Percentiles rank a stretch among this genome's conserved stretches.
Evolutionary conservation across 2,888 invertebrate species (phyloP).

Genomic region (Digitonthophagus gazella): DNA sequence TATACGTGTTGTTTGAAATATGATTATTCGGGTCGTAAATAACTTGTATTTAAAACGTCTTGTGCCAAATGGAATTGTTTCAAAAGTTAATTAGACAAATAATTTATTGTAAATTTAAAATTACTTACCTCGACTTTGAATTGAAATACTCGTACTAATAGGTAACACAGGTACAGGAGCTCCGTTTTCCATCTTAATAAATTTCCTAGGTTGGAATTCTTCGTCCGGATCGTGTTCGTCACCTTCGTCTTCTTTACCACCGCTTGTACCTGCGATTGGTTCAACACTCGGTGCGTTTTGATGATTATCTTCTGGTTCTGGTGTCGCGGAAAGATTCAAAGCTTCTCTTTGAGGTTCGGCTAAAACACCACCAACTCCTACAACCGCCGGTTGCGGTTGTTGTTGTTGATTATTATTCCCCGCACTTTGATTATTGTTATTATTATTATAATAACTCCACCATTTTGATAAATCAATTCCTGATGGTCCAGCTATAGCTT

Average conservation of each 20-base stretch:
- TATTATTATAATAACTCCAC: constrained; percentile 80
- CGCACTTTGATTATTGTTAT: constrained; percentile 35
- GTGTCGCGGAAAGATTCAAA: constrained; percentile 66
- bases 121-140: background rate
- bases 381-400: background rate
- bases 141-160: background rate
- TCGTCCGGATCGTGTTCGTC: constrained; percentile 46
- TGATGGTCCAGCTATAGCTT: background rate
- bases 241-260: constrained; percentile 60
- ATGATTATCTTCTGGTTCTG: background rate
- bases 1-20: too few species aligned
- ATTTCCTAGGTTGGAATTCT: constrained; percentile 58
- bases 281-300: constrained; percentile 45
- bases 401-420: background rate
- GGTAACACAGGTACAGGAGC: constrained; percentile 39
- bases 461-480: background rate
- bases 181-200: constrained; percentile 86
- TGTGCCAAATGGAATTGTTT: background rate
- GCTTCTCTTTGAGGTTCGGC: constrained; percentile 71
- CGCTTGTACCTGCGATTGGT: constrained; percentile 56
- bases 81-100: too few species aligned
- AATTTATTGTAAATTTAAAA: background rate
- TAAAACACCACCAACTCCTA: background rate
- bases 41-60: too few species aligned
- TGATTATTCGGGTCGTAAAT: too few species aligned